phyloP scores from a whole-genome alignment of 2,888 invertebrate species.

The Rhagium mordax region DNA sequence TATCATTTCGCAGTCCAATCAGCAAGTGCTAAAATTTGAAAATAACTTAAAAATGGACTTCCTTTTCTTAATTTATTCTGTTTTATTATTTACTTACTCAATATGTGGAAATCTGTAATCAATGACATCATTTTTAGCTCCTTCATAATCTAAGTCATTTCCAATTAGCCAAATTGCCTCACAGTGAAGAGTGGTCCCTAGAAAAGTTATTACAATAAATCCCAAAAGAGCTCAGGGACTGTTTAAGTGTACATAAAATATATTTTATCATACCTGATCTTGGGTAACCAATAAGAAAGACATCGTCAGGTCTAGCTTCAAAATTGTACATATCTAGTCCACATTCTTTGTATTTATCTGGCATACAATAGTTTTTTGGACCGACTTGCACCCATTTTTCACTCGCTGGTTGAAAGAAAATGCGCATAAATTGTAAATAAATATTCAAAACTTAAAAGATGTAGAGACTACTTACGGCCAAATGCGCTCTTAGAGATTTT shows the following conservation, averaged over 20 bases:
- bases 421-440: too few relatives aligned
- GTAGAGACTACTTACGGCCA: too few relatives aligned
- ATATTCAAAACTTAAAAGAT: too few relatives aligned
- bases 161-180: constrained; percentile 74
- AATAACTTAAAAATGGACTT: too few relatives aligned
- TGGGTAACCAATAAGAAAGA: constrained; percentile 83
- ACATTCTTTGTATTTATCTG: constrained; percentile 75
- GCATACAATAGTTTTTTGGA: constrained; percentile 80
- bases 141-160: constrained; percentile 72
- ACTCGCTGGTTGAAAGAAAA: background rate
- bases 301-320: constrained; percentile 76
- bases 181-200: constrained; percentile 84
- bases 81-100: constrained; percentile 79
- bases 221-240: too few relatives aligned
- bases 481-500: too few relatives aligned
- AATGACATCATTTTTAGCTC: constrained; percentile 73
- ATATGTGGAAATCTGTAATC: constrained; percentile 82
- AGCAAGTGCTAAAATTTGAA: too few relatives aligned
- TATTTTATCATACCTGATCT: constrained; percentile 82
- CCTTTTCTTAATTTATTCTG: too few relatives aligned
- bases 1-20: too few relatives aligned
- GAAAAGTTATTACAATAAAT: constrained; percentile 74
- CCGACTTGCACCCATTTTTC: constrained; percentile 71
- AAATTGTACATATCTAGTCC: constrained; percentile 80
- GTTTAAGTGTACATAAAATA: too few relatives aligned